phyloP scores from a whole-genome alignment of 2,888 invertebrate species.

The Apomyelois bistriatella region DNA sequence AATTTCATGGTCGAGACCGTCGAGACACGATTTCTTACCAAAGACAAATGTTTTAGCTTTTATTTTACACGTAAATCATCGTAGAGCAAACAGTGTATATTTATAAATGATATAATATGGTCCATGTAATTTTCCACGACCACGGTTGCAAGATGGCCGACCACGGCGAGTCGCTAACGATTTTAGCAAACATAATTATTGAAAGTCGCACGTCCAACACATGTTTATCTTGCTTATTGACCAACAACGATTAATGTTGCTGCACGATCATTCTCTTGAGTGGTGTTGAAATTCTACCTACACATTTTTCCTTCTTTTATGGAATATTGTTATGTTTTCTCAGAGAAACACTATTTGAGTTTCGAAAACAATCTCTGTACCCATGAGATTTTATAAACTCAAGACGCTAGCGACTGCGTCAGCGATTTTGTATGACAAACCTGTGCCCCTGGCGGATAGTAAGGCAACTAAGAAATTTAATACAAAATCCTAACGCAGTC shows the following conservation, averaged over 20 bases:
- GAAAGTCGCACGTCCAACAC: conserved; percentile 65
- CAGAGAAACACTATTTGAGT: no score
- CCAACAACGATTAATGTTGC: conserved; percentile 41
- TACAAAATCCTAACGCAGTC: no score
- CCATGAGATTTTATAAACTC: no score
- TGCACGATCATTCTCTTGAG: conserved; percentile 3
- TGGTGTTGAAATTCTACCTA: not conserved
- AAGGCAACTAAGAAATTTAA: no score
- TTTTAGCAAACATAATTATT: conserved; percentile 75
- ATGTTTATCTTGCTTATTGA: conserved; percentile 67
- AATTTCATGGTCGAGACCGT: not conserved
- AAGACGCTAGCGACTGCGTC: no score
- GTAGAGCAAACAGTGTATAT: conserved; percentile 8
- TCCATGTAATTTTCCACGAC: conserved; percentile 30
- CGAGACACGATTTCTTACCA: conserved; percentile 1
- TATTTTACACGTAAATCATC: conserved; percentile 15
- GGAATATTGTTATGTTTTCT: no score
- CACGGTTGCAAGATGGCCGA: conserved; percentile 18
- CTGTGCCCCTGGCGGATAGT: no score
- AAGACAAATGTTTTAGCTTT: conserved; percentile 9
- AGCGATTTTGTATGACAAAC: no score
- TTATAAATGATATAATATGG: conserved; percentile 13
- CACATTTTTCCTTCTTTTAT: not conserved
- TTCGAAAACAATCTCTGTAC: no score
- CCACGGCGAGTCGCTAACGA: conserved; percentile 46